phyloP scores from a whole-genome alignment of 2,113 vertebrate genomes.

The Apteryx mantelli region DNA sequence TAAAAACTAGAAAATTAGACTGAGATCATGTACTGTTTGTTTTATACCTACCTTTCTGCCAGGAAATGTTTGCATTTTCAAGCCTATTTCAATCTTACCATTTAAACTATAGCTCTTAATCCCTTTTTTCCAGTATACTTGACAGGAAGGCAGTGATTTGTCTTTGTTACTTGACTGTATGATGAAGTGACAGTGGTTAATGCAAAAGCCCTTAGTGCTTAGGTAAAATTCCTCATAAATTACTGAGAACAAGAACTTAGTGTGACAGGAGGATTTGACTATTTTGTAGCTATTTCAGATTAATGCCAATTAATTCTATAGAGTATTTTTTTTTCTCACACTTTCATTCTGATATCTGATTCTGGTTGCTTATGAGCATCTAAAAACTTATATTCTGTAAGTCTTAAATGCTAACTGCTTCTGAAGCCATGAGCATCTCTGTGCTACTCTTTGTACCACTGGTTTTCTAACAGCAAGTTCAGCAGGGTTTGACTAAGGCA shows the following conservation, averaged over 20 bases:
- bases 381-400: neutral
- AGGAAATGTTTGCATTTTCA: constrained; percentile 30
- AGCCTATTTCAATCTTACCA: neutral
- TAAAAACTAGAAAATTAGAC: neutral
- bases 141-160: neutral
- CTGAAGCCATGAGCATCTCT: neutral
- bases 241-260: neutral
- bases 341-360: neutral
- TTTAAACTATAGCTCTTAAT: constrained; percentile 24
- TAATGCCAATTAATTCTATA: neutral
- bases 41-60: neutral
- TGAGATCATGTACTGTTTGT: neutral
- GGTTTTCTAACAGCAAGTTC: neutral
- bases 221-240: neutral
- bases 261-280: neutral
- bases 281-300: neutral
- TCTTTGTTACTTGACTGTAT: neutral
- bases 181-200: neutral
- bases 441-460: neutral
- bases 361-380: neutral
- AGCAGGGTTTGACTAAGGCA: neutral
- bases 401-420: neutral
- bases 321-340: rapidly evolving
- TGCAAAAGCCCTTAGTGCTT: neutral
- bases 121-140: neutral